Base-by-base conservation (phyloP, 1,140 invertebrate genomes). In the Catajapyx aquilonaris region DNA sequence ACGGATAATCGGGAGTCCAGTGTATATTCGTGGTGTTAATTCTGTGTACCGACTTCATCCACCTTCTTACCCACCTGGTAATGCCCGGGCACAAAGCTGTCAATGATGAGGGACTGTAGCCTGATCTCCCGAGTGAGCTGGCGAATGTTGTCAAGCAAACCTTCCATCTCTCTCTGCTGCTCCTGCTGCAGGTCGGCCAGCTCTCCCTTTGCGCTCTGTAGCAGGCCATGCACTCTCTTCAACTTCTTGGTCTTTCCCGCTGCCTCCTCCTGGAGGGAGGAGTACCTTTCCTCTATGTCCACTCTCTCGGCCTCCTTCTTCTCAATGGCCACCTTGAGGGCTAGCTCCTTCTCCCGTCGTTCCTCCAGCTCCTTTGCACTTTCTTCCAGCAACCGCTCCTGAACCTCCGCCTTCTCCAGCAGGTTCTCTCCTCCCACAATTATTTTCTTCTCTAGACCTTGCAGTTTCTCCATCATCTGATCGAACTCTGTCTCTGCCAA, bases 361-460 rank as follows among this genome's bases (percentile, higher is more conserved):
- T 76, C 69, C 48, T 94, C 83, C 31, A 98, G 60, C 55, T 98
- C 91, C 20, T 68, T 65, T n/a, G 84, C 78, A 2, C 86, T 85
- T 41, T 84, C 81, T 46, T 88, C 85, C 11, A 98, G 61, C 17
- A 97, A 60, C 39, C 74, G 65, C 45, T 96, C 84, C 52, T 98
- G 91, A 5, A 81, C 72, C 57, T 97, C 86, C 0, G 90, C 91
- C 54, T 96, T 97, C 55, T 97, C 91, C 38, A 98, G 65, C 5
- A 99, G 65, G 64, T 99, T 98, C 60, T 96, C 94, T 5, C 94
- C 95, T 1, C 95, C 95, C 5, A 97, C 81, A 16, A 98, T 69
- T 35, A 99, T 91, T 55, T 94, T 90, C 39, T 85, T 87, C 55
- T 97, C 87, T 33, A 99, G 68, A 16, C 76, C 76, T 43, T 78